phyloP scores from a whole-genome alignment of 2,113 vertebrate species.

The Cygnus atratus region DNA sequence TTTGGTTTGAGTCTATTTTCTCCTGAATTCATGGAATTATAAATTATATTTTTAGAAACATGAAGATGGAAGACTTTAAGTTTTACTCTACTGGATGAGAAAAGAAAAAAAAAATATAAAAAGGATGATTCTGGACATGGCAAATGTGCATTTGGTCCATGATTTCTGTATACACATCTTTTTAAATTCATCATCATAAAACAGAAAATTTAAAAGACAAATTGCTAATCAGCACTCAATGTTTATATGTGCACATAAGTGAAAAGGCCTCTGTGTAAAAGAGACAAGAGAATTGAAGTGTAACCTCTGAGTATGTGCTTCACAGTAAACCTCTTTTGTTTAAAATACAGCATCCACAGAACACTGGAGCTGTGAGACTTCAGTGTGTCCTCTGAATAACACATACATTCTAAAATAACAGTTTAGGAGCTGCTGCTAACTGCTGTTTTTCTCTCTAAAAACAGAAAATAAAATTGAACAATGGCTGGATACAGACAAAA shows the following conservation, averaged over 20 bases:
- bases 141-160: neutral
- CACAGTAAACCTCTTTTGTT: neutral
- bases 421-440: neutral
- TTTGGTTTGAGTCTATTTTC: neutral
- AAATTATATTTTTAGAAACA: neutral
- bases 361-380: neutral
- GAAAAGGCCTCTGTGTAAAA: neutral
- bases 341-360: neutral
- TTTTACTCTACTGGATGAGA: neutral
- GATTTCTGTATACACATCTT: neutral
- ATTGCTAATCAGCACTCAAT: neutral
- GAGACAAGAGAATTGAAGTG: neutral
- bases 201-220: neutral
- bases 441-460: neutral
- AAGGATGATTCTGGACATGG: neutral
- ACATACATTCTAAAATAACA: neutral
- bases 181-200: neutral
- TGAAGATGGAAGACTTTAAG: neutral
- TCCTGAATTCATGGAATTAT: neutral
- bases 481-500: neutral
- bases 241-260: accelerated
- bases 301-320: neutral
- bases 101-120: neutral
- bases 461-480: neutral
- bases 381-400: neutral